Evolutionary conservation across 2,113 vertebrate species (phyloP).

Genomic region (Podarcis raffonei): DNA sequence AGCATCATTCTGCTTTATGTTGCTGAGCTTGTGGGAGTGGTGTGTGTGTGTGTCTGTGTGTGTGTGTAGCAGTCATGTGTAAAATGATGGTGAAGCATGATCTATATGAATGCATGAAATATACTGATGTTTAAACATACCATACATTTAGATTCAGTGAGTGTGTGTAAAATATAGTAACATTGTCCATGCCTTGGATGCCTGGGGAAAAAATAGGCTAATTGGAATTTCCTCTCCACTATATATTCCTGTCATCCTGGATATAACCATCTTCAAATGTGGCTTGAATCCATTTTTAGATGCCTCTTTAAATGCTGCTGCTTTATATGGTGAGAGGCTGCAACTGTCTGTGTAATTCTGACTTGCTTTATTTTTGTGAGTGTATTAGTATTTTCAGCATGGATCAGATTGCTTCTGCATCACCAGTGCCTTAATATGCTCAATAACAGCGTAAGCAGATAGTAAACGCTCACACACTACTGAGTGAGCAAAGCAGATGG

Average conservation of each 20-base stretch:
- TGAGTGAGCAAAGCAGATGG: constrained; percentile 26
- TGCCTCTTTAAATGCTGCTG: neutral
- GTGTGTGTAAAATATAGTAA: neutral
- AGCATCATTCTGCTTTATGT: neutral
- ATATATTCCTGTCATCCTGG: neutral
- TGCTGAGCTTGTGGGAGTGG: neutral
- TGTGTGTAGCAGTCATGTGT: neutral
- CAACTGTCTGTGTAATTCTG: neutral
- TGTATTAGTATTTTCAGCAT: fast-evolving
- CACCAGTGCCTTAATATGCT: constrained; percentile 20
- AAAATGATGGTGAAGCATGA: constrained; percentile 30
- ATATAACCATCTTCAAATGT: neutral
- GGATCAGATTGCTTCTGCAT: constrained; percentile 1
- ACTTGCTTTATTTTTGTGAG: neutral
- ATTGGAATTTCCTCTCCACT: constrained; percentile 13
- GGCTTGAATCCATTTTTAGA: neutral
- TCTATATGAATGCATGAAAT: neutral
- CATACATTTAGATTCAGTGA: neutral
- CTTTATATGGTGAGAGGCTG: neutral
- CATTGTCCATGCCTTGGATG: constrained; percentile 3
- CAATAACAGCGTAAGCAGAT: neutral
- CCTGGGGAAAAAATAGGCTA: neutral
- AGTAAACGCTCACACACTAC: fast-evolving
- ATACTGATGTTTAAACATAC: neutral
- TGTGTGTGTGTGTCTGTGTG: neutral